A percentile compares a stretch with the other conserved stretches of the same genome.
phyloP scores from a whole-genome alignment of 2,797 vertebrate genomes.

The Chloroceryle inda region DNA sequence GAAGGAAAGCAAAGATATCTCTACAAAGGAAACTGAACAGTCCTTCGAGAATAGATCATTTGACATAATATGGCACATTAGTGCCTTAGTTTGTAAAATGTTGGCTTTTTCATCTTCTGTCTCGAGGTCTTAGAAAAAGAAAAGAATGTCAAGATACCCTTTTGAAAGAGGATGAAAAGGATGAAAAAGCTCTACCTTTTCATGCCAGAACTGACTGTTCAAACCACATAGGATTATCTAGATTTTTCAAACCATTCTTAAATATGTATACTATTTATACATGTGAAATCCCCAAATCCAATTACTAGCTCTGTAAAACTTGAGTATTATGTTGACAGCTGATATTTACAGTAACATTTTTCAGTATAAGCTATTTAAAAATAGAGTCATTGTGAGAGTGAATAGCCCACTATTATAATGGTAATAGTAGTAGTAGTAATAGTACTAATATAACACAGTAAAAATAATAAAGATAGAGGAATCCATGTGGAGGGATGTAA shows the following conservation, averaged over 20 bases:
- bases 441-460: not conserved
- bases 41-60: not conserved
- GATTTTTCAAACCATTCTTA: conserved; percentile 5
- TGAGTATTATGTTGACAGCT: not conserved
- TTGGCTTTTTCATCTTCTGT: conserved; percentile 31
- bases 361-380: not conserved
- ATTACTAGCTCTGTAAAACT: not conserved
- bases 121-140: conserved; percentile 5
- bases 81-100: not conserved
- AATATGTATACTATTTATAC: not conserved
- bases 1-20: not conserved
- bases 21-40: conserved; percentile 22
- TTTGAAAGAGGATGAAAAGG: conserved; percentile 11
- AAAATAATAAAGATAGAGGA: not conserved
- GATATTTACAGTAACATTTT: conserved; percentile 9
- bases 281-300: conserved; percentile 14
- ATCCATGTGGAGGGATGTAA: not conserved
- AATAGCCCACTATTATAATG: not conserved
- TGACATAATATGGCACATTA: not conserved
- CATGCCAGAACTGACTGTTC: not conserved
- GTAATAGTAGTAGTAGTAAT: not conserved
- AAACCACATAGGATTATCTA: not conserved
- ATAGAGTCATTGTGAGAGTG: not conserved
- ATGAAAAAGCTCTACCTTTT: not conserved
- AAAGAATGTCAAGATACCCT: not conserved